A percentile compares a stretch with the other conserved stretches of the same genome.
These are phyloP conservation scores for Tupaia chinensis DNA, from an alignment of 2,113 vertebrate genomes.

Conservation along the genomic window DNA sequence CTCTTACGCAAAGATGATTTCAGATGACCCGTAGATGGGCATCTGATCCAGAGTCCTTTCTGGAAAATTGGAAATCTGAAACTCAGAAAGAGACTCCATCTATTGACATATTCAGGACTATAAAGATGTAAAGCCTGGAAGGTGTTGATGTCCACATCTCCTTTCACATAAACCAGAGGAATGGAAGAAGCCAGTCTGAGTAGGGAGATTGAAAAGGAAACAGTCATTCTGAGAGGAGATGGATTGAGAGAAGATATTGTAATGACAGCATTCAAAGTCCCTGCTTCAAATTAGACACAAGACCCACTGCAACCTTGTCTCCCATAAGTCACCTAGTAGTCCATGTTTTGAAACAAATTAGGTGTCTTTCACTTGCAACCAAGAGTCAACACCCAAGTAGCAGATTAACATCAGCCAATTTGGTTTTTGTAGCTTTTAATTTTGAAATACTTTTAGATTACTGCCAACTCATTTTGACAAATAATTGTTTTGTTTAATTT, in stretches of 20 bases:
- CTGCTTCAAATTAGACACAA: background rate
- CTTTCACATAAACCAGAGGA: background rate
- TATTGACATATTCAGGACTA: background rate
- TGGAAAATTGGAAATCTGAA: background rate
- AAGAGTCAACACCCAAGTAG: background rate
- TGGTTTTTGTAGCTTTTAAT: background rate
- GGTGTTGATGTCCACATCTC: background rate
- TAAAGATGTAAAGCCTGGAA: background rate
- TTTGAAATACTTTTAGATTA: constrained; percentile 50
- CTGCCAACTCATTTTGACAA: background rate
- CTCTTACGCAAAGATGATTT: background rate
- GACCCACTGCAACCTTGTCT: background rate
- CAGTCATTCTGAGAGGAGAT: background rate
- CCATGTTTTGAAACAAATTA: background rate
- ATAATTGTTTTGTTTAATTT: too few relatives aligned
- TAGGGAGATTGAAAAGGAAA: background rate
- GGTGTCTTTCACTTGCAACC: background rate
- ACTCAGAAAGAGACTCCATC: background rate
- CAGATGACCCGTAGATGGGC: background rate
- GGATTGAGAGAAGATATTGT: background rate
- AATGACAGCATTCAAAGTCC: background rate
- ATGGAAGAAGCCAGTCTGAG: background rate
- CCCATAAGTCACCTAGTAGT: background rate
- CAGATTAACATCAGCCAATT: background rate
- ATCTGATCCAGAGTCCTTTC: background rate